Base-by-base conservation (phyloP, 2,888 invertebrate genomes). In the Chymomyza procnemis region DNA sequence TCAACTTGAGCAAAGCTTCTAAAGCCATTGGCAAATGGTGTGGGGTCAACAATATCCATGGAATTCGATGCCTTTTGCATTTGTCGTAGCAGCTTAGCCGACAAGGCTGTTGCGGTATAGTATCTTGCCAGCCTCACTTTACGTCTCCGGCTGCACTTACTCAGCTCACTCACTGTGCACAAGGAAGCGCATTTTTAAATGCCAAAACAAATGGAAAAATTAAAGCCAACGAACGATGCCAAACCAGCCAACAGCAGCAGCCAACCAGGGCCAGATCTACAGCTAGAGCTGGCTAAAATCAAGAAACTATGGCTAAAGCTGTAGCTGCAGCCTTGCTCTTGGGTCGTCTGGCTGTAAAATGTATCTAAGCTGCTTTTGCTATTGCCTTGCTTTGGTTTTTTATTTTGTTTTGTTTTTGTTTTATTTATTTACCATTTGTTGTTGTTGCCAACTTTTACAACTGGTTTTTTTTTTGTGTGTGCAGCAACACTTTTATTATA, bases 181-280 rank as follows among this genome's bases (percentile, higher is more conserved):
- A 87, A 83, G 88, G 83, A 83, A 83, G 83, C 84, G 86, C 83
- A 85, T 83, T 83, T 83, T 83, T 83, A 83, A 83, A 83, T 83
- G 83, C 83, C 87, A 83, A 83, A 83, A 83, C 83, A 83, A 83
- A 83, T 83, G 83, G 88, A 83, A 83, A 83, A 83, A 87, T 87
- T 83, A 87, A 83, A 83, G 87, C 83, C 84, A 82, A 83, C 83
- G 74, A 87, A 84, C 87, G 81, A 84, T 18, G 19, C 16, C 18
- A 50, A 50, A 41, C 47, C 70, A 71, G 50, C 54, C 54, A 46
- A 54, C 19, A 66, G 54, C 19, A 66, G 54, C 58, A 63, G 19
- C 50, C 19, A 2, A 50, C 18, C 50, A 16, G 16, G 50, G 50
- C 50, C 54, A 21, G 14, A 21, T 54, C 21, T 50, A 14, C 14